Evolutionary conservation across 2,113 vertebrate genomes (phyloP), one percentile per base, ranked within the genome.

Genomic region (Spermophilus dauricus): DNA sequence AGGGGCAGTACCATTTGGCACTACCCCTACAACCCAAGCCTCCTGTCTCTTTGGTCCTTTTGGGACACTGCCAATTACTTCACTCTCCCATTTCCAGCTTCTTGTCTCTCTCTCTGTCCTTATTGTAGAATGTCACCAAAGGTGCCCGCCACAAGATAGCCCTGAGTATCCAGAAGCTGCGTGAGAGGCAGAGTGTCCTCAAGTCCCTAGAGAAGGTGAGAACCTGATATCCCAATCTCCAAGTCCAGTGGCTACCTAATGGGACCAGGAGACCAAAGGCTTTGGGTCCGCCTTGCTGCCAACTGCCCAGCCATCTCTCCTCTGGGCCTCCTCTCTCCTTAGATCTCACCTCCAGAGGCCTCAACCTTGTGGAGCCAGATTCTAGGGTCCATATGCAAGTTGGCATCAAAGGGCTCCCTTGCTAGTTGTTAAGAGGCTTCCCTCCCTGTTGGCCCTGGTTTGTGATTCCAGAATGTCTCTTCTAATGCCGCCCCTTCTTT

Each of bases 131-230:
- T 28, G 99, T 99, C 95, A 99, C 99, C 90, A 99, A 99, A 99
- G 99, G 99, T 85, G 99, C 99, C 11, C 98, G 99, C 76, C 99
- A 99, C 96, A 99, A 99, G 98, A 99, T 99, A 93, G 99, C 99
- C 69, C 98, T 99, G 98, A 99, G 99, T 98, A 99, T 99, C 97
- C 99, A 99, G 99, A 99, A 99, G 97, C 98, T 99, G 48, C 98
- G 99, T 11, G 99, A 99, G 97, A 98, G 99, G 77, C 99, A 99
- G 96, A 99, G 99, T 16, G 99, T 99, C 39, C 99, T 99, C 91
- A 99, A 99, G 94, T 99, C 99, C 89, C 98, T 99, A 92, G 99
- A 99, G 98, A 99, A 99, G 99, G 99, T 99, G 97, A 98, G 94
- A 81, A 90, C 67, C n/a, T 70, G 13, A 6, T 78, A 69, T 73